Conservation (phyloP, 2,797 vertebrate genomes). For the Taeniopygia guttata region DNA sequence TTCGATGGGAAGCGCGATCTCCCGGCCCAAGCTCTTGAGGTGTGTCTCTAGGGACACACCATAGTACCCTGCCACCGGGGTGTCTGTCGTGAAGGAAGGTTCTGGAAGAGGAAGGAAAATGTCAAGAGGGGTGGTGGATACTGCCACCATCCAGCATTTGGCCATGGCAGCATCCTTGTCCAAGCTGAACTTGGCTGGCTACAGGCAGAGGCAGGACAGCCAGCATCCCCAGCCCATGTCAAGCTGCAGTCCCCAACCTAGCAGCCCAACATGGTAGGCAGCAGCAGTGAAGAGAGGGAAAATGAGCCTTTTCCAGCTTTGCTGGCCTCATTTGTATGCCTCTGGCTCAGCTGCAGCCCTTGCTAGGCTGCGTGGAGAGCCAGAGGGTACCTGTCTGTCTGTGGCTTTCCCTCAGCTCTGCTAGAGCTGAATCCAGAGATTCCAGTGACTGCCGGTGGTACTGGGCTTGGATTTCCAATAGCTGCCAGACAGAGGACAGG, state of each 20-base stretch:
- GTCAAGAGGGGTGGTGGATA: not conserved
- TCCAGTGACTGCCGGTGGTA: conserved; percentile 87
- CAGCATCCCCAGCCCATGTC: not conserved
- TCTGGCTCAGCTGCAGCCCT: fast-evolving
- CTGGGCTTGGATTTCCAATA: conserved; percentile 92
- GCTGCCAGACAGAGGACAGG: conserved; percentile 68
- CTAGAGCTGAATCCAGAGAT: conserved; percentile 84
- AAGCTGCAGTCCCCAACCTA: not conserved
- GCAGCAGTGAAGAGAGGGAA: not conserved
- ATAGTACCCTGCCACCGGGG: conserved; percentile 77
- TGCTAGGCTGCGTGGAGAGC: not conserved
- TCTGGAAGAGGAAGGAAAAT: conserved; percentile 48
- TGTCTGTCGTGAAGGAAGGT: conserved; percentile 29
- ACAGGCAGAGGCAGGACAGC: not conserved
- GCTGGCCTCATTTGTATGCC: not conserved
- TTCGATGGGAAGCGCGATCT: conserved; percentile 90
- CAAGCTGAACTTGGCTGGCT: not conserved
- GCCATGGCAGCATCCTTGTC: not conserved
- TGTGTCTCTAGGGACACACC: conserved; percentile 85
- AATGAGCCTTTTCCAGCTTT: not conserved
- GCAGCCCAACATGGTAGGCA: not conserved
- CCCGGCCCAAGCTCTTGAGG: conserved; percentile 76
- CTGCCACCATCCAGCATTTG: not conserved
- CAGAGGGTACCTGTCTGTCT: conserved; percentile 75
- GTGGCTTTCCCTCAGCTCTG: conserved; percentile 86